These are phyloP conservation scores for Sepioteuthis lessoniana DNA, from an alignment of 2,888 invertebrate species.

Conservation along the genomic window DNA sequence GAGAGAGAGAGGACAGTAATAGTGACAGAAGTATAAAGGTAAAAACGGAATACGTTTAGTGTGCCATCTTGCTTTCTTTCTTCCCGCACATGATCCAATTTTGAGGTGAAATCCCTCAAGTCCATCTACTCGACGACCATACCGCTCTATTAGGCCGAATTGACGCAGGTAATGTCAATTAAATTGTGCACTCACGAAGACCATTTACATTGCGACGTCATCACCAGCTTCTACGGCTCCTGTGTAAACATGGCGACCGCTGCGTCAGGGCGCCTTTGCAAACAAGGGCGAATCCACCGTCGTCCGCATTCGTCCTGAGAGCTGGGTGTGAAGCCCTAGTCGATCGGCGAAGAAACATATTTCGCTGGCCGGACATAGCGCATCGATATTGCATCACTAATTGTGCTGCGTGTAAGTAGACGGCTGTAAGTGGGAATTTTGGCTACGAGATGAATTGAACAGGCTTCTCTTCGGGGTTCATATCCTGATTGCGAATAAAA, in stretches of 20 bases:
- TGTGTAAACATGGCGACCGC: not conserved
- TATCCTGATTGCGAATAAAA: not conserved
- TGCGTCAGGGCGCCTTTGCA: not conserved
- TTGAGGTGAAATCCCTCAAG: not conserved
- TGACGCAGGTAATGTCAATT: conserved; percentile 33
- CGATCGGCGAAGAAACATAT: not conserved
- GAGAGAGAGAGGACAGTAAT: not conserved
- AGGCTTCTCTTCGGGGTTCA: not conserved
- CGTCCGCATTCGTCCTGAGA: not conserved
- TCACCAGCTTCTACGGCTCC: not conserved
- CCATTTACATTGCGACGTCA: conserved; percentile 21
- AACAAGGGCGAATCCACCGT: not conserved
- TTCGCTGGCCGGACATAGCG: not conserved
- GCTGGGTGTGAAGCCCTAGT: not conserved
- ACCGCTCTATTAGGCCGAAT: conserved; percentile 33
- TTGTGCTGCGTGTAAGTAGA: not conserved
- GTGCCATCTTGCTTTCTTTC: not conserved
- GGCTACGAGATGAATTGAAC: not conserved
- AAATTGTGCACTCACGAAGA: conserved; percentile 23
- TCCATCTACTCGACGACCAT: not conserved
- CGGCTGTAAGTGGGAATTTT: conserved; percentile 5
- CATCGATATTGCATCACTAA: conserved; percentile 7
- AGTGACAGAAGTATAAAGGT: not conserved
- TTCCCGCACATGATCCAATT: not conserved
- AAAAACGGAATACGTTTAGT: not conserved